Evolutionary conservation across 2,888 invertebrate species (phyloP).

Genomic region (Eurytoma adleriae): DNA sequence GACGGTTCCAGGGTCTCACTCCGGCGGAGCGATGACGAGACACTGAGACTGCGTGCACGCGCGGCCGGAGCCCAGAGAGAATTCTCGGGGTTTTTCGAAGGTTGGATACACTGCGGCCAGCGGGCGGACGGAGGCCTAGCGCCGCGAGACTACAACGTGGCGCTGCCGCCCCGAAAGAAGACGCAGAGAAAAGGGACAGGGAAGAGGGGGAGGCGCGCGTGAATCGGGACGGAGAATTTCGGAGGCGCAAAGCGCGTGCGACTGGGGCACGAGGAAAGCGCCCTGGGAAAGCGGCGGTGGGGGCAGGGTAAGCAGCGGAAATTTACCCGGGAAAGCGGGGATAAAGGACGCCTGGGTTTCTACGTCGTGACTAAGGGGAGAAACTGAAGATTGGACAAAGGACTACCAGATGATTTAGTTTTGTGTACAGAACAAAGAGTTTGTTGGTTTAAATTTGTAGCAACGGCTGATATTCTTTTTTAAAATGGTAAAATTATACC

Average conservation of each 20-base stretch:
- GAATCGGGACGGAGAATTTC: neutral
- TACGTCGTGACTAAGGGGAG: neutral
- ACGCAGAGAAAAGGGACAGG: neutral
- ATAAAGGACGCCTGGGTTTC: no score
- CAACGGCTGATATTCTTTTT: no score
- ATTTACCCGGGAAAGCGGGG: neutral
- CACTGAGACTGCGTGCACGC: constrained; percentile 34
- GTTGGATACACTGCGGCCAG: constrained; percentile 44
- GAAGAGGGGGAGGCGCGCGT: neutral
- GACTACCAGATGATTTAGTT: neutral
- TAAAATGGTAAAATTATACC: no score
- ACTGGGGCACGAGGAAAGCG: neutral
- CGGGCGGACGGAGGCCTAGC: neutral
- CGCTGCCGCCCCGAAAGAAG: neutral
- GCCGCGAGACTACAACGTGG: neutral
- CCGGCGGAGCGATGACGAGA: constrained; percentile 33
- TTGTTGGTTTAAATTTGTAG: no score
- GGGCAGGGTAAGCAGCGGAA: neutral
- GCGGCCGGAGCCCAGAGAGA: constrained; percentile 32
- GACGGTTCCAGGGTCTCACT: constrained; percentile 22
- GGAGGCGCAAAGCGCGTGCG: neutral
- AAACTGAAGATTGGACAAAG: neutral
- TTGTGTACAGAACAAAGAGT: no score
- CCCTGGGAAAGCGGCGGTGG: neutral
- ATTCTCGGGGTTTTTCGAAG: constrained; percentile 42